A percentile compares a stretch with the other conserved stretches of the same genome.
phyloP scores from a whole-genome alignment of 2,888 invertebrate genomes.

The Heterodera filipjevi region DNA sequence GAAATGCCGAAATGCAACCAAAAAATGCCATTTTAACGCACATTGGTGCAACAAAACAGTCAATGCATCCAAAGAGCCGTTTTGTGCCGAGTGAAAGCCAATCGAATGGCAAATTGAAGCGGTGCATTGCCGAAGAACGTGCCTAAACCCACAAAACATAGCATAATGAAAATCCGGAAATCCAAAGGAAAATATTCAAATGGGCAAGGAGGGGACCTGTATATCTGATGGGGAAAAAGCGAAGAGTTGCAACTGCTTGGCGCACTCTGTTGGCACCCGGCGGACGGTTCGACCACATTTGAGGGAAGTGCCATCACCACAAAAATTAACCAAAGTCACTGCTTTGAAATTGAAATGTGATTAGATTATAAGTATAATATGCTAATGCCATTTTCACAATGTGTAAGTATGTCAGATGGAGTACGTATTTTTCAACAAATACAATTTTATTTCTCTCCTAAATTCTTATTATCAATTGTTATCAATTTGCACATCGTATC shows the following conservation, averaged over 20 bases:
- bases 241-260: neutral
- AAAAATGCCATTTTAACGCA: neutral
- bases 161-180: no score
- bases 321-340: no score
- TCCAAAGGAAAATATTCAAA: no score
- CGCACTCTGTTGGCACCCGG: neutral
- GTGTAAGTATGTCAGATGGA: no score
- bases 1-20: no score
- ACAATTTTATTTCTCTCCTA: no score
- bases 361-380: no score
- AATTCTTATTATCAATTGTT: no score
- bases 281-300: neutral
- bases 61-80: neutral
- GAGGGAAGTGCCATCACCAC: neutral
- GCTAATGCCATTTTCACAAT: no score
- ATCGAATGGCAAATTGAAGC: neutral
- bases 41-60: neutral
- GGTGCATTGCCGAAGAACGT: neutral
- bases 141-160: neutral
- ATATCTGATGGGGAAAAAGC: neutral
- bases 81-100: neutral
- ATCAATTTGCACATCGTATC: neutral
- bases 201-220: no score
- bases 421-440: no score
- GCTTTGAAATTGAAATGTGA: no score